These are phyloP conservation scores for Apteryx owenii DNA, from an alignment of 2,113 vertebrate genomes.

Conservation along the genomic window DNA sequence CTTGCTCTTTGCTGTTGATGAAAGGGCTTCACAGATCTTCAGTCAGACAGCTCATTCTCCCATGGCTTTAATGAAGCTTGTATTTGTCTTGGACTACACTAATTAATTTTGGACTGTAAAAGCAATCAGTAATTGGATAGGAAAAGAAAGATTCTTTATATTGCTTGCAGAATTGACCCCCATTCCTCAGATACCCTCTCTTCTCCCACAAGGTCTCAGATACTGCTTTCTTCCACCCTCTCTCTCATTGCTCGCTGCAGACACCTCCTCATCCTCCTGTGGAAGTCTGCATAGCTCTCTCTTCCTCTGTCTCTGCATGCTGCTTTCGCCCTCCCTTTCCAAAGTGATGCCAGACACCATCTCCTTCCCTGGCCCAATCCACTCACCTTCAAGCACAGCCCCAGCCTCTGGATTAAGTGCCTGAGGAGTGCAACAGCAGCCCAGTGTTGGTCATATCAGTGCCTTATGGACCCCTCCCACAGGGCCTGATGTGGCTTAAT, in stretches of 20 bases:
- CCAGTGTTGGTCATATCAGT: accelerated
- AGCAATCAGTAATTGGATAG: not conserved
- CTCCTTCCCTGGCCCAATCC: not conserved
- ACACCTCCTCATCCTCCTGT: not conserved
- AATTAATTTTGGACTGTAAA: constrained; percentile 22
- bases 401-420: not conserved
- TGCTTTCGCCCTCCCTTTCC: not conserved
- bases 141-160: constrained; percentile 25
- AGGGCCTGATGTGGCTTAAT: not conserved
- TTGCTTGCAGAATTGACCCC: not conserved
- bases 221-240: not conserved
- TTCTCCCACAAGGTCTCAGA: accelerated
- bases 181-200: not conserved
- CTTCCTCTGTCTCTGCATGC: not conserved
- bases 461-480: not conserved
- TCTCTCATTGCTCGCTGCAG: not conserved
- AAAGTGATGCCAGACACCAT: not conserved
- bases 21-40: constrained; percentile 18
- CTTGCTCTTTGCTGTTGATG: accelerated
- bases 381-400: not conserved
- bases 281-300: not conserved
- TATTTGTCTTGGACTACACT: constrained; percentile 15
- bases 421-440: accelerated
- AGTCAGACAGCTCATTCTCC: constrained; percentile 22
- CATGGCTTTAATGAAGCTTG: constrained; percentile 26